These are phyloP conservation scores for Halotydeus destructor DNA, from an alignment of 1,140 invertebrate species.

Conservation along the genomic window DNA sequence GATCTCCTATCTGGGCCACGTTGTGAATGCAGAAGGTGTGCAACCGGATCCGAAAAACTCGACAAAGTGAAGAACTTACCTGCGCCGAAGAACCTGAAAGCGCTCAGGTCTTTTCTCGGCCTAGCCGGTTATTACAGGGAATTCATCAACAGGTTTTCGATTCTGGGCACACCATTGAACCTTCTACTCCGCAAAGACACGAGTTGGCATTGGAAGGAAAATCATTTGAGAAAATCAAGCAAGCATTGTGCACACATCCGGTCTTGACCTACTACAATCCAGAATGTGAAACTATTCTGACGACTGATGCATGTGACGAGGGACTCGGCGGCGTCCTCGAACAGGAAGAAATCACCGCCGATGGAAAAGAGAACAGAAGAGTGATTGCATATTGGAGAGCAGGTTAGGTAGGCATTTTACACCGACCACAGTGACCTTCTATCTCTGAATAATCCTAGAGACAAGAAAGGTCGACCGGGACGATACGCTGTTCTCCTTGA, in stretches of 20 bases:
- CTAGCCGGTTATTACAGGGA: conserved; percentile 14
- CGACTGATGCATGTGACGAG: conserved; percentile 10
- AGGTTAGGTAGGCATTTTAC: conserved; percentile 22
- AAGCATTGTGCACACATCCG: conserved; percentile 13
- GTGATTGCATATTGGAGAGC: neutral
- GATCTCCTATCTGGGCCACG: conserved; percentile 22
- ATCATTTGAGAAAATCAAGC: conserved; percentile 23
- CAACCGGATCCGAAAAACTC: conserved; percentile 21
- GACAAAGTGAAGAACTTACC: conserved; percentile 18
- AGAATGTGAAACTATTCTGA: neutral
- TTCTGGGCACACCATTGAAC: conserved; percentile 21
- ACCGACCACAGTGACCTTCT: conserved; percentile 31
- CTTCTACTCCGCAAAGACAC: conserved; percentile 13
- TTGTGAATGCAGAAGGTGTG: conserved; percentile 20
- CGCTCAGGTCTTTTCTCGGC: conserved; percentile 27
- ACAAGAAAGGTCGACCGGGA: no score
- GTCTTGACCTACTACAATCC: conserved; percentile 19
- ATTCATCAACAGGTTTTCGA: conserved; percentile 16
- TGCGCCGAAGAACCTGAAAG: conserved; percentile 18
- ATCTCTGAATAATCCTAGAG: no score
- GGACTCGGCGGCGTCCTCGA: conserved; percentile 26
- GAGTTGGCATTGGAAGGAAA: conserved; percentile 21
- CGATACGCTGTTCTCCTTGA: no score
- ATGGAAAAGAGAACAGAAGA: conserved; percentile 13
- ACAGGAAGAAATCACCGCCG: conserved; percentile 21